Evolutionary conservation across 2,113 vertebrate species (phyloP).

Genomic region (Hippocampus mohnikei): DNA sequence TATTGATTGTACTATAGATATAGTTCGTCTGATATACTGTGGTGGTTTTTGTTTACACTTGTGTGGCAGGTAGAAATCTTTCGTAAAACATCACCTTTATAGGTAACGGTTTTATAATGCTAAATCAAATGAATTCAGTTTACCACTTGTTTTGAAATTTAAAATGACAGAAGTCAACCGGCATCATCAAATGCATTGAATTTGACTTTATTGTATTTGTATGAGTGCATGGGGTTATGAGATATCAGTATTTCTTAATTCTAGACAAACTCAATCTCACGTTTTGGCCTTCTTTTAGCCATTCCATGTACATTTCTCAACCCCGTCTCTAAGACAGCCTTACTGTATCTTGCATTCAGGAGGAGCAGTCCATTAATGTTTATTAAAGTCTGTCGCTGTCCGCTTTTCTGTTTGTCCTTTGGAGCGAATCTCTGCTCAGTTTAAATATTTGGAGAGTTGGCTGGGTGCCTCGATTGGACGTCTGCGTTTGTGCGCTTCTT

Average conservation of each 20-base stretch:
- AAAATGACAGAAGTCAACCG: no score
- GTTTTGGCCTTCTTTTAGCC: not conserved
- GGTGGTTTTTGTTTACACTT: no score
- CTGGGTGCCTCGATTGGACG: conserved; percentile 33
- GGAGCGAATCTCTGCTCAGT: conserved; percentile 49
- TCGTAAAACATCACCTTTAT: no score
- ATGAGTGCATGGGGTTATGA: not conserved
- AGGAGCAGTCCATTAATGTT: not conserved
- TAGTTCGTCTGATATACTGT: no score
- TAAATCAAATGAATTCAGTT: no score
- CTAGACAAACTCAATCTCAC: not conserved
- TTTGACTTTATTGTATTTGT: no score
- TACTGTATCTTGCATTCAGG: not conserved
- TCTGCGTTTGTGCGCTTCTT: conserved; percentile 26
- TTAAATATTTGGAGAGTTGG: conserved; percentile 64
- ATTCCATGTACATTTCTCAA: not conserved
- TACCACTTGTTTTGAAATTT: no score
- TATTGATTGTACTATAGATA: no score
- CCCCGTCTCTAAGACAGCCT: not conserved
- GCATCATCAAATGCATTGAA: no score
- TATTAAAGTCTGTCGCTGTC: conserved; percentile 3
- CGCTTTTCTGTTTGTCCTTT: conserved; percentile 31
- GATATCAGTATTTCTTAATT: not conserved
- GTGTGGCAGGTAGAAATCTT: no score
- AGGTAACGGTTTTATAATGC: no score